A percentile compares a stretch with the other conserved stretches of the same genome.
These are phyloP conservation scores for Caenorhabditis latens DNA, from an alignment of 1,140 invertebrate genomes.

Conservation along the genomic window DNA sequence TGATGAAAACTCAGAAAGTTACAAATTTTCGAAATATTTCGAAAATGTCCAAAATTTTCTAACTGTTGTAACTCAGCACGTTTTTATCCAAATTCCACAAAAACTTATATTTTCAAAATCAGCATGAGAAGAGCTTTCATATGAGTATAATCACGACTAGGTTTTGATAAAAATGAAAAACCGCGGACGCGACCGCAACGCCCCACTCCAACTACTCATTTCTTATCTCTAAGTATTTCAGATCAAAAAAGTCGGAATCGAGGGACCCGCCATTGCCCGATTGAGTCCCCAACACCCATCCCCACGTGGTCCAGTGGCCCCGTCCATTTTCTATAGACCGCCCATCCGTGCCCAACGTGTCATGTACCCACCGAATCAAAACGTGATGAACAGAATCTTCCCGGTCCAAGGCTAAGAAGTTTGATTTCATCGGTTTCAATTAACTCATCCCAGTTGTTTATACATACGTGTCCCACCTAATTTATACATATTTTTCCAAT, in stretches of 20 bases:
- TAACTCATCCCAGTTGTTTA: slow-evolving; percentile 1
- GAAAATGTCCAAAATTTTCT: too few species aligned
- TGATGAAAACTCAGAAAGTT: too few species aligned
- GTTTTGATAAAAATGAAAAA: too few species aligned
- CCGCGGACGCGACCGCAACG: too few species aligned
- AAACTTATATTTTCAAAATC: background rate
- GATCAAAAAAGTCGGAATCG: slow-evolving; percentile 38
- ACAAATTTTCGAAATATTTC: too few species aligned
- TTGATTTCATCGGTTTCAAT: background rate
- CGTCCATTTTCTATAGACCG: slow-evolving; percentile 39
- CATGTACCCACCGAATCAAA: slow-evolving; percentile 26
- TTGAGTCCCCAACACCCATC: background rate
- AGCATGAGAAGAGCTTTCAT: background rate
- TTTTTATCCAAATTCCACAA: background rate
- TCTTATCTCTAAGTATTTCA: background rate
- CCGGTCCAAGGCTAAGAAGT: slow-evolving; percentile 6
- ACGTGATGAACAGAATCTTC: slow-evolving; percentile 40
- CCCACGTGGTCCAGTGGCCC: slow-evolving; percentile 34
- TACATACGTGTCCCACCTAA: slow-evolving; percentile 38
- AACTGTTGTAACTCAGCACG: background rate
- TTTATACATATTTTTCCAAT: slow-evolving; percentile 3
- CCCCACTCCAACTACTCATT: too few species aligned
- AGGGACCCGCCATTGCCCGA: background rate
- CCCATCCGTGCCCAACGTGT: slow-evolving; percentile 21
- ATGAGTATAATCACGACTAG: background rate